Evolutionary conservation across 2,888 invertebrate genomes (phyloP).

Genomic region (Pyrrhosoma nymphula): DNA sequence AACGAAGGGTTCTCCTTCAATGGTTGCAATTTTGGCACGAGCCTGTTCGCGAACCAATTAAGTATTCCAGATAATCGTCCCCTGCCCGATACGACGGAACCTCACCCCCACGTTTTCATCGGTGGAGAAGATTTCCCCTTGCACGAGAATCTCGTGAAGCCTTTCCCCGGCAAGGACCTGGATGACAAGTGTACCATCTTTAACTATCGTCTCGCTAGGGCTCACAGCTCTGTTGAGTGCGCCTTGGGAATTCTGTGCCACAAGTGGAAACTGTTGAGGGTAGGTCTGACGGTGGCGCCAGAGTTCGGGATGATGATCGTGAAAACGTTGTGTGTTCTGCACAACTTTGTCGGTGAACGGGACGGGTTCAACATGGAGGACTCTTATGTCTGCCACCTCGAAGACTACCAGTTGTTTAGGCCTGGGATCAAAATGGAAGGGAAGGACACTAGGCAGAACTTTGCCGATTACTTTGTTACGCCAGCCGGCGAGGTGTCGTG

Average conservation of each 20-base stretch:
- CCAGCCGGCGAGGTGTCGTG: background rate
- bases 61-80: background rate
- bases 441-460: background rate
- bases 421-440: background rate
- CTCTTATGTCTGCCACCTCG: background rate
- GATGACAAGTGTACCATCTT: background rate
- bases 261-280: background rate
- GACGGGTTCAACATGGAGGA: background rate
- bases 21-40: background rate
- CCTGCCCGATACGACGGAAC: background rate
- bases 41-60: background rate
- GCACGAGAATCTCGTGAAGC: background rate
- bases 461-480: background rate
- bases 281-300: background rate
- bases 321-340: background rate
- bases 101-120: background rate
- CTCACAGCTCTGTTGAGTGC: background rate
- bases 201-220: background rate
- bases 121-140: background rate
- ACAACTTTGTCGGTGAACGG: background rate
- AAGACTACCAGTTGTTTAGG: background rate
- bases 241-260: background rate
- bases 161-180: background rate
- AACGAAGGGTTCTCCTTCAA: background rate
- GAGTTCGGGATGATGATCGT: background rate